Base-by-base conservation (phyloP, 2,797 vertebrate genomes). In the Chiroxiphia lanceolata region DNA sequence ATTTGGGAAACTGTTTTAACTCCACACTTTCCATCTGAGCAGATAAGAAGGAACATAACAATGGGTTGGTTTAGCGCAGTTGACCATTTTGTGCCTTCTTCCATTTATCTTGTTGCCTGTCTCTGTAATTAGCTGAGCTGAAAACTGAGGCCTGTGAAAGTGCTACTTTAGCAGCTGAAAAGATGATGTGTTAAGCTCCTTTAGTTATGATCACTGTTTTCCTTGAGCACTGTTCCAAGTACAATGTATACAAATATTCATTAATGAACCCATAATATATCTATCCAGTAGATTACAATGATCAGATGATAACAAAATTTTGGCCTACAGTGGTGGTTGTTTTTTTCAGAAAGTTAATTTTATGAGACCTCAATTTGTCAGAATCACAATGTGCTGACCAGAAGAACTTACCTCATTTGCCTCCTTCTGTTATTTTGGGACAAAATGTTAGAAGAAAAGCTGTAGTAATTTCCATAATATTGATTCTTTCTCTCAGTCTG, bases 301-400 rank as follows among this genome's bases (percentile, higher is more conserved):
- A 87, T 40, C 36, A 70, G 31, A 34, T 54, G 13, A 51, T 29
- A 70, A 75, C 4, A 83, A 82, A 26, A 36, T 68, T 72, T 65
- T 78, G n/a, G 9, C 25, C 45, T 77, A 40, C 11, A 18, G 6
- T 26, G 4, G 3, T n/a, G 31, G 5, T 9, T 0, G 1, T 53
- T 94, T 92, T 93, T 93, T 71, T 64, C 44, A 45, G 47, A 65
- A 78, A 69, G 8, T 60, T 56, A 63, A 27, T 83, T 34, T 65
- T 90, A 59, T 1, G 25, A 91, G 45, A 77, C 31, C 33, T 61
- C 19, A 14, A 15, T 70, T 90, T 85, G 10, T 68, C 68, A 81
- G 69, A 89, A 78, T 87, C 18, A 75, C 14, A 80, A 14, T 59
- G 15, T 80, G 19, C 23, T 80, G 63, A 69, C 42, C 45, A 69